Evolutionary conservation across 1,140 invertebrate species (phyloP).

Genomic region (Cotesia chilonis): DNA sequence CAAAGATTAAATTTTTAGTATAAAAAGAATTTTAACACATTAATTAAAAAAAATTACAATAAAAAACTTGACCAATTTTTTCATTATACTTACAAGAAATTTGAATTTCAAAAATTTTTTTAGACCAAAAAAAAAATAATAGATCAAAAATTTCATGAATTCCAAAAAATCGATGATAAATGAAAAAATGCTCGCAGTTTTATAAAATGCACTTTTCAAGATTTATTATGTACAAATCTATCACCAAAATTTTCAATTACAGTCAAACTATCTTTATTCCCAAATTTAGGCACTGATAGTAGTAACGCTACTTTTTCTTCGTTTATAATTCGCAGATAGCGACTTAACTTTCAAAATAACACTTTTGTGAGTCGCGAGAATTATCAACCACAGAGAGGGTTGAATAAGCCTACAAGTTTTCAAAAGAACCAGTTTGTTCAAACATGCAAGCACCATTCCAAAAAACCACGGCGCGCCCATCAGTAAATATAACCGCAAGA

Average conservation of each 20-base stretch:
- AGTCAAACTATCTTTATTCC: neutral
- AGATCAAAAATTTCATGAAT: too few species aligned
- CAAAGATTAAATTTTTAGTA: too few species aligned
- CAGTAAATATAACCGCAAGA: constrained; percentile 51
- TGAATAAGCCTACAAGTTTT: constrained; percentile 52
- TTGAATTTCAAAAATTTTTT: too few species aligned
- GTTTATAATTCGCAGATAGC: neutral
- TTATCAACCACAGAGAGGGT: constrained; percentile 51
- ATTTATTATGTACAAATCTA: too few species aligned
- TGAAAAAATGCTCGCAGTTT: neutral
- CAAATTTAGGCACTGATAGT: neutral
- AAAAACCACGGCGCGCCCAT: constrained; percentile 60
- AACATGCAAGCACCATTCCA: constrained; percentile 47
- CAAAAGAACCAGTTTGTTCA: constrained; percentile 48
- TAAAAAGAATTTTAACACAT: too few species aligned
- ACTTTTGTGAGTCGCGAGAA: constrained; percentile 37
- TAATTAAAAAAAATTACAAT: too few species aligned
- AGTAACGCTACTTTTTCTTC: neutral
- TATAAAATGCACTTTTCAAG: too few species aligned
- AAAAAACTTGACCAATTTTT: too few species aligned
- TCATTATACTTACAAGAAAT: too few species aligned
- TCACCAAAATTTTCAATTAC: neutral
- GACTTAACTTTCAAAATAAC: neutral
- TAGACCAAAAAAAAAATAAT: too few species aligned
- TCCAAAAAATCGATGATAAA: neutral